Base-by-base conservation (phyloP, 2,113 vertebrate species). In the Microtus richardsoni region DNA sequence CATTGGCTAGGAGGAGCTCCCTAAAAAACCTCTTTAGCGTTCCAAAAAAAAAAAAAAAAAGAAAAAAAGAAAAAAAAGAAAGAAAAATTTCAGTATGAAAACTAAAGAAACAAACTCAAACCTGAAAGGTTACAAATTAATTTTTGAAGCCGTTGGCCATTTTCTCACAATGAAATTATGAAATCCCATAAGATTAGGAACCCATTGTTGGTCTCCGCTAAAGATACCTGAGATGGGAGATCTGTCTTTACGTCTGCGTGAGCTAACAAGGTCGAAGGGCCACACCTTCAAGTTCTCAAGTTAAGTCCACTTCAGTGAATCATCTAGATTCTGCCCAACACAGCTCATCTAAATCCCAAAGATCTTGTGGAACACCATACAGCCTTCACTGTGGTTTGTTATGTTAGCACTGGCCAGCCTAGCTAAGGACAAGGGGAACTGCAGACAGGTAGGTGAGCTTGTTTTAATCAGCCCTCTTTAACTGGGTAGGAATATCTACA, bases 201-300 rank as follows among this genome's bases (percentile, higher is more conserved):
- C 33, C 60, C 84, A 41, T 26, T 62, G 24, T 70, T 75, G 93
- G 78, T 94, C 86, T 91, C 33, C 74, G 49, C 92, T 93, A 39
- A 93, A 52, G 96, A 79, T 74, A 93, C 79, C 91, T 95, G 77
- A 91, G 41, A 44, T 52, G 87, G 79, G 95, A 78, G 86, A 92
- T 92, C 88, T 41, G 93, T 52, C 80, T 95, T 87, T 94, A 95
- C 94, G 88, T 91, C 58, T 33, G 49, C 71, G n/a, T 85, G 86
- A 95, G 21, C 71, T 71, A 80, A 91, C 41, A 52, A 58, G 28
- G 54, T 16, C 77, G 64, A 96, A 95, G 10, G 28, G 88, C 89
- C 36, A 52, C 84, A 85, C 22, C 66, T 78, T 78, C 39, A 13
- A 36, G 66, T 73, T 94, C 96, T 91, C 96, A 93, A 93, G 73